Conservation (phyloP, 2,113 vertebrate genomes). For the Oxyura jamaicensis region DNA sequence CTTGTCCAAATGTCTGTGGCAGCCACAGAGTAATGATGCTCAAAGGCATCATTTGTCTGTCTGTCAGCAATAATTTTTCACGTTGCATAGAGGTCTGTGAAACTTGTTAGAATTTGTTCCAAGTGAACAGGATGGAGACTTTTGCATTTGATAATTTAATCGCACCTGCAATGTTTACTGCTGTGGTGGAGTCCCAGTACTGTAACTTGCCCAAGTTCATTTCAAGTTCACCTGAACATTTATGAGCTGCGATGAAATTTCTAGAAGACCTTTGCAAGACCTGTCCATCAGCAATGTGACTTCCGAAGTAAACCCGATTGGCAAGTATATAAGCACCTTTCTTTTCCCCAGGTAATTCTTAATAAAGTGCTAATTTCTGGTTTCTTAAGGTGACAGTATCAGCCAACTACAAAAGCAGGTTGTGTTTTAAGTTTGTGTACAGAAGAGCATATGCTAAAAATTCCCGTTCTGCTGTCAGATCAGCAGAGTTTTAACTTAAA, state of each 20-base stretch:
- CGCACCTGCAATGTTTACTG: neutral
- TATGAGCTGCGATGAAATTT: neutral
- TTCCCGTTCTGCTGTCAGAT: neutral
- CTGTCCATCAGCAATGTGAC: neutral
- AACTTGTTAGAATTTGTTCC: neutral
- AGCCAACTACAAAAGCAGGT: neutral
- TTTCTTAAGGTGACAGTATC: neutral
- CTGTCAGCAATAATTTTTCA: neutral
- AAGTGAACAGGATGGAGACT: neutral
- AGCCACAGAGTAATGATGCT: neutral
- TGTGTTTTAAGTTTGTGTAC: neutral
- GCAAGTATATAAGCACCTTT: neutral
- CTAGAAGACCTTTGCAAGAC: fast-evolving
- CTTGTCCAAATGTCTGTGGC: neutral
- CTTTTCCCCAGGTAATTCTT: neutral
- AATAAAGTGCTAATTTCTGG: neutral
- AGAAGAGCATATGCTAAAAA: neutral
- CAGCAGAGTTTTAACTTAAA: neutral
- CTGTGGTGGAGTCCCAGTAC: neutral
- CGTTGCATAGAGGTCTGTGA: neutral
- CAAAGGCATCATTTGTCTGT: neutral
- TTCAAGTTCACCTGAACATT: neutral
- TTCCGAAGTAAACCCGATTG: neutral
- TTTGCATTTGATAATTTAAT: neutral
- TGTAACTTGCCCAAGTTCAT: neutral